Percentiles rank a stretch among this genome's conserved stretches.
phyloP scores from a whole-genome alignment of 2,113 vertebrate genomes.

The Paramisgurnus dabryanus region DNA sequence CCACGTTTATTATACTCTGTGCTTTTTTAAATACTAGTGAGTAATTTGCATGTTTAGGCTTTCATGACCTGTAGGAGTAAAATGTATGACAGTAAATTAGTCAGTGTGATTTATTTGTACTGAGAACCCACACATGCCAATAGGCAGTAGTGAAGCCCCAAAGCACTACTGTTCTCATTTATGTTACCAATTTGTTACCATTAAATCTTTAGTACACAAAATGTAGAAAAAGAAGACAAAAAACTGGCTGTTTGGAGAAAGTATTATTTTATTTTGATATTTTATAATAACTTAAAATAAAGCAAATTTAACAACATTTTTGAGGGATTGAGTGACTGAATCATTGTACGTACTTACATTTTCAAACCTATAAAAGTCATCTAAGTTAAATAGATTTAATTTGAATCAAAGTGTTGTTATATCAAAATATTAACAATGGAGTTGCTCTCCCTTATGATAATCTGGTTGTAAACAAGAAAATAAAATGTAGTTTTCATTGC shows the following conservation, averaged over 20 bases:
- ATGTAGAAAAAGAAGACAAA: conserved; percentile 20
- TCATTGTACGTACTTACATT: not conserved
- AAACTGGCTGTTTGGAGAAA: conserved; percentile 50
- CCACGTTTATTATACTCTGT: conserved; percentile 31
- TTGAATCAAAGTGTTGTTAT: not conserved
- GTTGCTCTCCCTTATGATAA: conserved; percentile 4
- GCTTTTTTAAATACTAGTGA: conserved; percentile 39
- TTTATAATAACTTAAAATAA: conserved; percentile 54
- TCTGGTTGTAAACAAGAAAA: conserved; percentile 11
- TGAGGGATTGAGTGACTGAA: conserved; percentile 22
- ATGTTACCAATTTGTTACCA: conserved; percentile 27
- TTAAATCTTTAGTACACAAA: not conserved
- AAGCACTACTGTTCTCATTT: conserved; percentile 32
- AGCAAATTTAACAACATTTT: conserved; percentile 35
- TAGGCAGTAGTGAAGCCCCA: conserved; percentile 26
- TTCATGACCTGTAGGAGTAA: conserved; percentile 48
- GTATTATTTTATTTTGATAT: conserved; percentile 59
- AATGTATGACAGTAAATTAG: conserved; percentile 25
- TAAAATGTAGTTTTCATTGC: not conserved
- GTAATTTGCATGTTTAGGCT: conserved; percentile 38
- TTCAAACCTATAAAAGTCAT: conserved; percentile 5
- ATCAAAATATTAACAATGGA: conserved; percentile 35
- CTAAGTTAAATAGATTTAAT: not conserved
- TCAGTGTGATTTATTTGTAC: conserved; percentile 31
- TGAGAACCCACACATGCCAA: conserved; percentile 40